Conservation (phyloP, 2,113 vertebrate genomes). For the Sceloporus undulatus region DNA sequence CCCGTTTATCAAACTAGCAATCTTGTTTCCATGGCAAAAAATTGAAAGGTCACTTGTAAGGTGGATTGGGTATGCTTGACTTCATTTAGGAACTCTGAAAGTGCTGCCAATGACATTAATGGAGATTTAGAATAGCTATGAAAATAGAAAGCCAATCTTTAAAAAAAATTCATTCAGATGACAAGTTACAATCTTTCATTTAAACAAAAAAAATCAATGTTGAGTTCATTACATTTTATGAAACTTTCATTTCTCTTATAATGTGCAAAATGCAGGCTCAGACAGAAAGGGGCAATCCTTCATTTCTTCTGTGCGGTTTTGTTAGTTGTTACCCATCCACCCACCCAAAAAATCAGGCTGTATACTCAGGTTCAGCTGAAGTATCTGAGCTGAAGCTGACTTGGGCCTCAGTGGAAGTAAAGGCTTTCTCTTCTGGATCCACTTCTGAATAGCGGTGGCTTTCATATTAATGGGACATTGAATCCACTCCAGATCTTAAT, state of each 20-base stretch:
- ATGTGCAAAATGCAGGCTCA: slow-evolving; percentile 43
- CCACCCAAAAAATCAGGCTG: slow-evolving; percentile 19
- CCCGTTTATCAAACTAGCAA: slow-evolving; percentile 37
- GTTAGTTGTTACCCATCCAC: neutral
- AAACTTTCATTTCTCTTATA: slow-evolving; percentile 51
- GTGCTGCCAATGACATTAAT: slow-evolving; percentile 45
- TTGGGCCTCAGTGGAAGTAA: neutral
- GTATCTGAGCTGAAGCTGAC: no score
- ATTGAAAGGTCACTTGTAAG: slow-evolving; percentile 51
- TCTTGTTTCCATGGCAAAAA: slow-evolving; percentile 51
- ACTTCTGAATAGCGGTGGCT: no score
- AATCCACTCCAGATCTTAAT: no score
- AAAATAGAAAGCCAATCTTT: slow-evolving; percentile 52
- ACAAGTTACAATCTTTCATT: slow-evolving; percentile 51
- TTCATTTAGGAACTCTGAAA: slow-evolving; percentile 55
- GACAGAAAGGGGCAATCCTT: neutral
- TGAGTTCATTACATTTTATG: slow-evolving; percentile 62
- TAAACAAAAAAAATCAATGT: slow-evolving; percentile 37
- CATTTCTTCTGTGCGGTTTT: slow-evolving; percentile 15
- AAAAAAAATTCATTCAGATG: slow-evolving; percentile 34
- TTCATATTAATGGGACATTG: no score
- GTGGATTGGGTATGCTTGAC: slow-evolving; percentile 26
- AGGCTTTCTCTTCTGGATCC: neutral
- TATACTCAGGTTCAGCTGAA: neutral
- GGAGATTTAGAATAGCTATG: slow-evolving; percentile 47